Conservation (phyloP, 2,888 invertebrate genomes). For the Drosophila subquinaria region DNA sequence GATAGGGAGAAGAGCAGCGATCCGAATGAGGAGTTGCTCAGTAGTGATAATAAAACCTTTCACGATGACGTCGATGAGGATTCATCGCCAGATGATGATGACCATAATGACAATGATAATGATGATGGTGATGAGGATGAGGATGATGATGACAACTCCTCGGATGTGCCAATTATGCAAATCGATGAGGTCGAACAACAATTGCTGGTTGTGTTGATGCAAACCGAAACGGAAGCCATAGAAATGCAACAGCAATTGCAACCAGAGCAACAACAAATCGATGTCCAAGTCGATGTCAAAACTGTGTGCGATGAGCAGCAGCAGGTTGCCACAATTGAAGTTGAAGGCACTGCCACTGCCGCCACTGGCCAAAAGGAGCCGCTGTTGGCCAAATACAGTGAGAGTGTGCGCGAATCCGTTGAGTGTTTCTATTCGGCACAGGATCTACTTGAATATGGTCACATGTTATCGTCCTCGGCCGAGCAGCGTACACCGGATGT, state of each 20-base stretch:
- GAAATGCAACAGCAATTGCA: constrained; percentile 30
- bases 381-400: constrained; percentile 31
- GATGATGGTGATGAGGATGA: constrained; percentile 15
- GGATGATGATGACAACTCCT: constrained; percentile 9
- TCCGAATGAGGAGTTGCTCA: constrained; percentile 69
- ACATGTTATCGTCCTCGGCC: constrained; percentile 61
- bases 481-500: constrained; percentile 78
- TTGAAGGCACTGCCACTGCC: not conserved
- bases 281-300: constrained; percentile 26
- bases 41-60: constrained; percentile 70
- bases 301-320: constrained; percentile 1
- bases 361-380: not conserved
- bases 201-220: constrained; percentile 36
- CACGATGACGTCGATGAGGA: constrained; percentile 65
- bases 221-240: constrained; percentile 59
- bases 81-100: constrained; percentile 29
- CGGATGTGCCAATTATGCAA: constrained; percentile 31
- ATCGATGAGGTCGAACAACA: constrained; percentile 34
- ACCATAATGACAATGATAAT: not conserved
- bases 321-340: constrained; percentile 7
- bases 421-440: constrained; percentile 81
- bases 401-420: constrained; percentile 74
- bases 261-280: constrained; percentile 46
- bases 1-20: constrained; percentile 73
- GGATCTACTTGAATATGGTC: constrained; percentile 79